Conservation (phyloP, 2,113 vertebrate species). For the Rhinogobius similis region DNA sequence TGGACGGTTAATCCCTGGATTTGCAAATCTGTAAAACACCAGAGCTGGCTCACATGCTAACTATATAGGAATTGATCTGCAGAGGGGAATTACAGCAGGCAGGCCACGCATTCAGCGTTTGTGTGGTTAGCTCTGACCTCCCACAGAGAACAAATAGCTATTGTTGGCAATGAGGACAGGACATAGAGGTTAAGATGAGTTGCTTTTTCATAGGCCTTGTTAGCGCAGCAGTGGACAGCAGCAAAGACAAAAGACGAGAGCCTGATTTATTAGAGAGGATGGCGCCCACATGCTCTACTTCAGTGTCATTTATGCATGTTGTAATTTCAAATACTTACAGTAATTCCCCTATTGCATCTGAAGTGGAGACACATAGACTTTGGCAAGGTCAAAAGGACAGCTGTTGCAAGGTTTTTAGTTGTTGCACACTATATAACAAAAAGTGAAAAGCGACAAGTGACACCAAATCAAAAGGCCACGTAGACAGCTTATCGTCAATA, state of each 20-base stretch:
- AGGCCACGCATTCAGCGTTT: constrained; percentile 42
- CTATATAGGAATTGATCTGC: constrained; percentile 54
- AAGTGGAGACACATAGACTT: constrained; percentile 6
- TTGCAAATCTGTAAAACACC: constrained; percentile 32
- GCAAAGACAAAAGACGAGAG: constrained; percentile 40
- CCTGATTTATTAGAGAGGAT: constrained; percentile 42
- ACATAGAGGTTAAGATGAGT: constrained; percentile 50
- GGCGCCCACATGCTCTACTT: constrained; percentile 1
- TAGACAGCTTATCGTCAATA: no score
- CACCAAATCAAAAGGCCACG: no score
- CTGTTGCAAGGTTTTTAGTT: constrained; percentile 12
- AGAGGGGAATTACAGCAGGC: constrained; percentile 22
- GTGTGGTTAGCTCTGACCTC: constrained; percentile 58
- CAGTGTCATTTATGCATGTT: background rate
- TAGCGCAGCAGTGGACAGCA: constrained; percentile 37
- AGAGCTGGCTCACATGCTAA: constrained; percentile 39
- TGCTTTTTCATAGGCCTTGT: constrained; percentile 48
- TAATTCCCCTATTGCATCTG: background rate
- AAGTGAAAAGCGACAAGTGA: no score
- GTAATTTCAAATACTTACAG: background rate
- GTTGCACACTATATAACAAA: background rate
- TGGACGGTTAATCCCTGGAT: constrained; percentile 28
- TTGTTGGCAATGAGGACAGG: constrained; percentile 50
- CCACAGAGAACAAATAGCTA: constrained; percentile 59
- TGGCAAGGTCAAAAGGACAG: constrained; percentile 24